Conservation (phyloP, 2,888 invertebrate species). For the Hydrotaea diabolus region DNA sequence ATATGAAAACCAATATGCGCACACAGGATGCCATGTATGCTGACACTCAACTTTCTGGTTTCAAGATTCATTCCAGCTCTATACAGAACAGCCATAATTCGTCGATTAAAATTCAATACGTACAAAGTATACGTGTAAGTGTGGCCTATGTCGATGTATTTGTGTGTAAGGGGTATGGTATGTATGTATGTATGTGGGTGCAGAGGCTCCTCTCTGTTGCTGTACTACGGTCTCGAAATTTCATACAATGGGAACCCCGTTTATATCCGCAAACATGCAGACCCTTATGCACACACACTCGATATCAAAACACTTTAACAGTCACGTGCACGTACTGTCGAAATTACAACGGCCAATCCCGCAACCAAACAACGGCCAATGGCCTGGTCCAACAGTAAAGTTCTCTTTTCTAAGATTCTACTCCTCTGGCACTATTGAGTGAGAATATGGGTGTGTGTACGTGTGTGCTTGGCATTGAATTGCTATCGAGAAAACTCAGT, state of each 20-base stretch:
- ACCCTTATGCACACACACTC: not conserved
- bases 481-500: too few species aligned
- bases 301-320: too few species aligned
- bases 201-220: not conserved
- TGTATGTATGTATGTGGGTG: not conserved
- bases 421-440: too few species aligned
- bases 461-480: too few species aligned
- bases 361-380: too few species aligned
- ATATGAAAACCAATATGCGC: too few species aligned
- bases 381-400: too few species aligned
- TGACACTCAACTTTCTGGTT: not conserved
- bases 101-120: conserved; percentile 36
- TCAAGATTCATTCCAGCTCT: conserved; percentile 1
- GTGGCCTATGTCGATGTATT: not conserved
- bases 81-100: conserved; percentile 11
- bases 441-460: too few species aligned
- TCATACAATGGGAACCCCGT: not conserved
- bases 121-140: conserved; percentile 13
- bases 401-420: too few species aligned
- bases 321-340: too few species aligned
- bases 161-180: not conserved
- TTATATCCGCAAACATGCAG: not conserved
- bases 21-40: too few species aligned
- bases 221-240: not conserved
- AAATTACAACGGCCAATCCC: too few species aligned